A percentile compares a stretch with the other conserved stretches of the same genome.
These are phyloP conservation scores for Meda fulgida DNA, from an alignment of 2,797 vertebrate species.

Conservation along the genomic window DNA sequence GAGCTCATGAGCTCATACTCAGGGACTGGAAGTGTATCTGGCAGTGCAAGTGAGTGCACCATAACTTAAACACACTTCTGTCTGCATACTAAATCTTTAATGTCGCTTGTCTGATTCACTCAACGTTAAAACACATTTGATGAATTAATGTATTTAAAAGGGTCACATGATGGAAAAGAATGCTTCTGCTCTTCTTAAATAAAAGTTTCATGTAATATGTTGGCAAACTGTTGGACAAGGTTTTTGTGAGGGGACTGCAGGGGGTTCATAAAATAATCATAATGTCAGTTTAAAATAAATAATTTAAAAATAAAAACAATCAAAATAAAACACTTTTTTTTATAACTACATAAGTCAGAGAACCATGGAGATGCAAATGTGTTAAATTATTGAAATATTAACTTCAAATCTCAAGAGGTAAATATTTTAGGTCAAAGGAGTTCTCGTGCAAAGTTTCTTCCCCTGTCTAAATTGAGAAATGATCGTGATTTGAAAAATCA, in stretches of 20 bases:
- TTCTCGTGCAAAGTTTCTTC: not conserved
- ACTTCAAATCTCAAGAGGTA: too few species aligned
- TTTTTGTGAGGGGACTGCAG: not conserved
- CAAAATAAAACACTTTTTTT: not conserved
- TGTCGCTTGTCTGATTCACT: not conserved
- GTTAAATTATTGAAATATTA: not conserved
- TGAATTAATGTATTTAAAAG: not conserved
- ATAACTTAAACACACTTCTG: not conserved
- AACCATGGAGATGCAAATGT: not conserved
- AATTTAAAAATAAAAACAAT: not conserved
- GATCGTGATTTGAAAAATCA: not conserved
- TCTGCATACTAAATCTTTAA: not conserved
- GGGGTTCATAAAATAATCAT: not conserved
- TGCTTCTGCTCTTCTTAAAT: not conserved
- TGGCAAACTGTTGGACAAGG: not conserved
- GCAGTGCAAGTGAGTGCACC: constrained; percentile 91
- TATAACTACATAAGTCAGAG: not conserved
- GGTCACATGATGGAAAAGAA: not conserved
- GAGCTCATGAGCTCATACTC: constrained; percentile 82
- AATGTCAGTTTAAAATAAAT: too few species aligned
- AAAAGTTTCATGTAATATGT: not conserved
- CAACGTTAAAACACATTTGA: not conserved
- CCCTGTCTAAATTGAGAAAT: not conserved
- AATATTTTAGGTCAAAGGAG: not conserved
- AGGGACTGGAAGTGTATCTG: constrained; percentile 98